phyloP scores from a whole-genome alignment of 2,797 vertebrate species.

The Helicolenus hilgendorfi region DNA sequence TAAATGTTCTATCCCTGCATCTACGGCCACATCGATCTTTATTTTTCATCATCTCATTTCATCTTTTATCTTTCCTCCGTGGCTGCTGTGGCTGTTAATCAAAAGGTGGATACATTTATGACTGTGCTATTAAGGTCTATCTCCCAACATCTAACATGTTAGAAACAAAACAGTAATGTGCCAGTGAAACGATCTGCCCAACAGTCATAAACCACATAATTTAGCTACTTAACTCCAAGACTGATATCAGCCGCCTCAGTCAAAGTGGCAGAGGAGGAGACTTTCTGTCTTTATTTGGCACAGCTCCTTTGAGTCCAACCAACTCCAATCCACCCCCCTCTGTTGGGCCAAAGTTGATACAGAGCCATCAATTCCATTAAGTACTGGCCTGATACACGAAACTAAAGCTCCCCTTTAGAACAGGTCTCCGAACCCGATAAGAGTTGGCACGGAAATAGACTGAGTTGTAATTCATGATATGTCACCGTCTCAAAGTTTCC shows the following conservation, averaged over 20 bases:
- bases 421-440: conserved; percentile 80
- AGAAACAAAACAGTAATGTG: conserved; percentile 14
- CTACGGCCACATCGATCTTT: conserved; percentile 3
- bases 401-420: conserved; percentile 80
- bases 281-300: conserved; percentile 56
- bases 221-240: conserved; percentile 44
- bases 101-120: neutral
- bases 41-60: conserved; percentile 18
- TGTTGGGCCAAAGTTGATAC: conserved; percentile 80
- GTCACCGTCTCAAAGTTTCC: conserved; percentile 73
- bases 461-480: conserved; percentile 84
- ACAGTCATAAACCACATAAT: conserved; percentile 36
- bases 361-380: conserved; percentile 90
- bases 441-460: conserved; percentile 77
- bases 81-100: neutral
- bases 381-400: conserved; percentile 78
- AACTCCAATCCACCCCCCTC: conserved; percentile 45
- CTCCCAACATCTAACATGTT: conserved; percentile 8
- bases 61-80: neutral
- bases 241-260: conserved; percentile 44
- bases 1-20: neutral
- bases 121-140: neutral
- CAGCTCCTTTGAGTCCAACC: conserved; percentile 44
- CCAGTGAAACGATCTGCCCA: conserved; percentile 5
- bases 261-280: conserved; percentile 22